Percentiles rank a stretch among this genome's conserved stretches.
Evolutionary conservation across 2,113 vertebrate genomes (phyloP).

Genomic region (Grus americana): DNA sequence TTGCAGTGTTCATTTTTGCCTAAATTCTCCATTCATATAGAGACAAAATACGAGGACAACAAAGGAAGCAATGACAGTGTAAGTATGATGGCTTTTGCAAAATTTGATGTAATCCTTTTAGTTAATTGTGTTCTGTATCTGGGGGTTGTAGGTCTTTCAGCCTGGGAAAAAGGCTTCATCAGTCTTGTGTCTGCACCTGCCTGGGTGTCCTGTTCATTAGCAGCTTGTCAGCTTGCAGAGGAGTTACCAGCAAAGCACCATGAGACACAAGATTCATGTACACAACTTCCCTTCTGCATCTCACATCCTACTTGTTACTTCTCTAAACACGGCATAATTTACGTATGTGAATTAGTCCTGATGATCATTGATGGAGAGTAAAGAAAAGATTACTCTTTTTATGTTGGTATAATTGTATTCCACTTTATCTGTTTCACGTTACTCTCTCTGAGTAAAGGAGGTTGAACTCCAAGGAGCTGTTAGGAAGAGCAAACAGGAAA

Average conservation of each 20-base stretch:
- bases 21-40: conserved; percentile 94
- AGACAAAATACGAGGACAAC: conserved; percentile 93
- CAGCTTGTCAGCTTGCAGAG: background rate
- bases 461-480: background rate
- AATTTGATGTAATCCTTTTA: background rate
- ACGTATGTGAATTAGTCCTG: background rate
- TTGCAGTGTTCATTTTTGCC: conserved; percentile 90
- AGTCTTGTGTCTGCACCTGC: background rate
- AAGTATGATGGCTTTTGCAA: conserved; percentile 64
- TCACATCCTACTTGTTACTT: background rate
- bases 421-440: background rate
- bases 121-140: background rate
- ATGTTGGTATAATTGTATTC: background rate
- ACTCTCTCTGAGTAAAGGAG: background rate
- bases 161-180: background rate
- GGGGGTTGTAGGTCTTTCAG: background rate
- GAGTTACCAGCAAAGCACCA: background rate
- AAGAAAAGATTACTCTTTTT: background rate
- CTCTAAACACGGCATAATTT: background rate
- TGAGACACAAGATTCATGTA: background rate
- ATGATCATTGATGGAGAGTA: background rate
- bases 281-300: background rate
- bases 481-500: conserved; percentile 35
- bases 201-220: background rate
- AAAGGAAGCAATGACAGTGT: conserved; percentile 88